phyloP scores from a whole-genome alignment of 2,113 vertebrate genomes.

The Cyanocitta stelleri region DNA sequence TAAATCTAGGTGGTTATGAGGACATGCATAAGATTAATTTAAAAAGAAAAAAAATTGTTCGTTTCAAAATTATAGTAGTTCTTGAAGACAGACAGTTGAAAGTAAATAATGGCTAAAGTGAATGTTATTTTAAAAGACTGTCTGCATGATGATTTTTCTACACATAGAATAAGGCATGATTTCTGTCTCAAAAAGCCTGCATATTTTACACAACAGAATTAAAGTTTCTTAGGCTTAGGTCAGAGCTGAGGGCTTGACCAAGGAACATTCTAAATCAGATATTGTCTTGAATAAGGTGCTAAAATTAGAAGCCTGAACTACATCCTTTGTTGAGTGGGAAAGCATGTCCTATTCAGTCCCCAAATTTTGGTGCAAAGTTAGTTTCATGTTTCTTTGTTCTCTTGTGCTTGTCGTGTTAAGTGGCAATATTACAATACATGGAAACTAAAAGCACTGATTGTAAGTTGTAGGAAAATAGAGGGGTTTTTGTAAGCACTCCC shows the following conservation, averaged over 20 bases:
- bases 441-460: constrained; percentile 44
- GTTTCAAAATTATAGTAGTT: background rate
- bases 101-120: background rate
- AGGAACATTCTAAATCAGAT: background rate
- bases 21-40: background rate
- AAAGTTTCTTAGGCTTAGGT: background rate
- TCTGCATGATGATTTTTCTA: background rate
- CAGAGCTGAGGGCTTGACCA: background rate
- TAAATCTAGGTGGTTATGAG: background rate
- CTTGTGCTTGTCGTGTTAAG: background rate
- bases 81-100: background rate
- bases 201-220: background rate
- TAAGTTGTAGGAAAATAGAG: constrained; percentile 44
- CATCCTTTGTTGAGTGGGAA: background rate
- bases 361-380: constrained; percentile 36
- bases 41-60: background rate
- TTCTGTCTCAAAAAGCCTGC: background rate
- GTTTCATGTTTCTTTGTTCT: constrained; percentile 25
- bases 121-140: background rate
- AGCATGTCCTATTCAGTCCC: background rate
- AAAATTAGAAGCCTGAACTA: constrained; percentile 28
- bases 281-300: background rate
- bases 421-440: background rate
- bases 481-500: constrained; percentile 43
- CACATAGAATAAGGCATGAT: background rate